A percentile compares a stretch with the other conserved stretches of the same genome.
phyloP scores from a whole-genome alignment of 2,797 vertebrate species.

The Eremophila alpestris region DNA sequence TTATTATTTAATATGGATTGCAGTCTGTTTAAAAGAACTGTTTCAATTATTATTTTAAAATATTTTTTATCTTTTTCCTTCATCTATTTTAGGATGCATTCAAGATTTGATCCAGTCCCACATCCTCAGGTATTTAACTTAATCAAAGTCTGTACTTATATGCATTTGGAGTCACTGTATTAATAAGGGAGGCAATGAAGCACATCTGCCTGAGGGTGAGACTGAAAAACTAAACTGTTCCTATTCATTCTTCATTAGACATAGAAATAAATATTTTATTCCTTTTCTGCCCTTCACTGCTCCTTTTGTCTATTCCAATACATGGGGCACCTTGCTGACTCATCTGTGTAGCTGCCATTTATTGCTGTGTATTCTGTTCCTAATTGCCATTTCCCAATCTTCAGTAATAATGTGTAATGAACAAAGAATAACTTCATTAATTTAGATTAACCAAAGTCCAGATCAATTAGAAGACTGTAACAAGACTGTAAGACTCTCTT shows the following conservation, averaged over 20 bases:
- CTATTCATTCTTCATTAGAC: background rate
- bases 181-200: background rate
- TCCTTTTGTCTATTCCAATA: background rate
- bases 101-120: background rate
- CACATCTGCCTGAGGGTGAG: background rate
- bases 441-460: conserved; percentile 40
- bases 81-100: background rate
- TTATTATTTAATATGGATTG: background rate
- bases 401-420: conserved; percentile 30
- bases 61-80: background rate
- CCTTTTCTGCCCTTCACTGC: background rate
- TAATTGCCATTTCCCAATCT: conserved; percentile 1
- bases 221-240: background rate
- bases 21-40: background rate
- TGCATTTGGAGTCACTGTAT: background rate
- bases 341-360: background rate
- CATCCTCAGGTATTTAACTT: background rate
- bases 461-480: conserved; percentile 42
- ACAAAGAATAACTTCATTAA: conserved; percentile 51
- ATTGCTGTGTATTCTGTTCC: background rate
- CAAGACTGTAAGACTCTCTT: background rate
- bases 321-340: background rate
- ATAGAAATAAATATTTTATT: background rate
- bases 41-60: background rate
- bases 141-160: background rate